Evolutionary conservation across 2,888 invertebrate species (phyloP), one percentile per base, ranked within the genome.

Genomic region (Epinotia bilunana): DNA sequence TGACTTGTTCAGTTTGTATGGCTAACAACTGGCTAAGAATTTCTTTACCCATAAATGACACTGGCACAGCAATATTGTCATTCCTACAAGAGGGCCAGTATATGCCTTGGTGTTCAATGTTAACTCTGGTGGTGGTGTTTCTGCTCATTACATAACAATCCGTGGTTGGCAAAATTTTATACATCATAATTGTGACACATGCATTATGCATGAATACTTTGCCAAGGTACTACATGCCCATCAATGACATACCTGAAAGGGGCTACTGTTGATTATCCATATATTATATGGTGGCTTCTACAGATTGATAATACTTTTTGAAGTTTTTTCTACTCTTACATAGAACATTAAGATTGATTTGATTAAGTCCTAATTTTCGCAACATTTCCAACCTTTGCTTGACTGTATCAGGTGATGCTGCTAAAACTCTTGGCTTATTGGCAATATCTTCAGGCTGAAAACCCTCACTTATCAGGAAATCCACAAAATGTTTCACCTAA

Each of bases 401-500:
- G 0, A 95, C 94, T 39, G 95, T 96, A 76, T 94, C 92, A 61
- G 95, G 89, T 33, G 95, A 94, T 76, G 95, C 94, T 67, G 94
- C 91, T 67, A 96, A 82, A 76, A 96, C 91, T 73, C 95, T 90
- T 0, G 95, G 95, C 71, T 93, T 95, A 65, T 85, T 89, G 18
- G 93, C 94, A 74, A 96, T 93, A 73, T 95, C 95, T 78, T 91
- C 88, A 6, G 91, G 90, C 6, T 87, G 81, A 83, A 94, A 95
- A 1, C 95, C 94, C 81, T 95, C 95, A 68, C 89, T 83, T 9
- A 94, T 85, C 23, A 96, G 85, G 82, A 94, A 95, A 82, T 95
- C 95, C 55, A 96, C 81, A 76, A 95, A 95, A 76, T 93, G 90
- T 86, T 95, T 95, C 6, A 95, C 92, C 95, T 95, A 83, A 62